Conservation (phyloP, 1,140 invertebrate species). For the Matsumurasca onukii region DNA sequence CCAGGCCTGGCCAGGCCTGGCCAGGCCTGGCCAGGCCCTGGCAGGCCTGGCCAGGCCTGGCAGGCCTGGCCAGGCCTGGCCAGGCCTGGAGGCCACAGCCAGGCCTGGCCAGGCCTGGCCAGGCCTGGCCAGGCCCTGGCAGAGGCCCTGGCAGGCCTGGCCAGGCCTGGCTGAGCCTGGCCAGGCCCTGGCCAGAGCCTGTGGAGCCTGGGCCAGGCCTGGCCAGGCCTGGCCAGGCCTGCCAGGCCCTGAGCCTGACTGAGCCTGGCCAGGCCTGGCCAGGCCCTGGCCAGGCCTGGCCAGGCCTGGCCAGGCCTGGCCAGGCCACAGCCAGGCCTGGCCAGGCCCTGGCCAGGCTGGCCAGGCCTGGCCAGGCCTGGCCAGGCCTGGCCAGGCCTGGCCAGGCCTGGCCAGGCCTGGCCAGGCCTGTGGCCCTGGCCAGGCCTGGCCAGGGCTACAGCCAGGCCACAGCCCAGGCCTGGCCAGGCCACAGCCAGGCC, state of each 20-base stretch:
- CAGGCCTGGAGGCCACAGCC: too few relatives aligned
- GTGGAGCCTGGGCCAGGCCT: too few relatives aligned
- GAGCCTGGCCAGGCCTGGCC: too few relatives aligned
- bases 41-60: background rate
- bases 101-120: background rate
- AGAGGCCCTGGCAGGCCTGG: too few relatives aligned
- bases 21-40: background rate
- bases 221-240: slow-evolving; percentile 3
- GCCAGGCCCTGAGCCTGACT: background rate
- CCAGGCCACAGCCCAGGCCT: too few relatives aligned
- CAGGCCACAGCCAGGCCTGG: slow-evolving; percentile 3
- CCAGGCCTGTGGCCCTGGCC: background rate
- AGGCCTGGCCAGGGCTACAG: background rate
- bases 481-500: background rate
- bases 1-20: slow-evolving; percentile 3
- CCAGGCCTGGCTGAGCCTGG: slow-evolving; percentile 3
- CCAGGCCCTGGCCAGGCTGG: background rate
- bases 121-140: background rate
- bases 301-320: slow-evolving; percentile 3
- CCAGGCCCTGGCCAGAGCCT: too few relatives aligned
- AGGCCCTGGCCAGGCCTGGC: background rate
- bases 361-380: slow-evolving; percentile 3
- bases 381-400: slow-evolving; percentile 3
- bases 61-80: too few relatives aligned
- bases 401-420: background rate